Percentiles rank a stretch among this genome's conserved stretches.
Evolutionary conservation across 2,113 vertebrate species (phyloP).

Genomic region (Ornithorhynchus anatinus): DNA sequence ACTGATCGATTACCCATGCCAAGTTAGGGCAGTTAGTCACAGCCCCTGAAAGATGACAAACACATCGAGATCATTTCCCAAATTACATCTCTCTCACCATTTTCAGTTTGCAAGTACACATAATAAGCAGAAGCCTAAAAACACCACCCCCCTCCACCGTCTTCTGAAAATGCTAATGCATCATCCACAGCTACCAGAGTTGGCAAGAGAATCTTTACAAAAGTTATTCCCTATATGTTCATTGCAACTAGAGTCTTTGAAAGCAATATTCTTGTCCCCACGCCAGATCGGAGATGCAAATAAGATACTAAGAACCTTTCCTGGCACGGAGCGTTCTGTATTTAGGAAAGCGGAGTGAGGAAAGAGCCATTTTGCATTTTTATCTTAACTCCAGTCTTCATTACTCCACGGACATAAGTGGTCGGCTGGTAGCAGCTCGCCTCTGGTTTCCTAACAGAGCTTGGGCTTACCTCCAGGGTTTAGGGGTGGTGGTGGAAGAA

Average conservation of each 20-base stretch:
- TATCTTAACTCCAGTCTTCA: constrained; percentile 42
- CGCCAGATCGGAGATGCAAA: constrained; percentile 59
- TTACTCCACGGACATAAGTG: constrained; percentile 45
- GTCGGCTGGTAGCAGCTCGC: constrained; percentile 37
- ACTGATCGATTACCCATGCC: too few relatives aligned
- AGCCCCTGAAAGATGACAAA: too few relatives aligned
- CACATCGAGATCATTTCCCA: too few relatives aligned
- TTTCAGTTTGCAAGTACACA: too few relatives aligned
- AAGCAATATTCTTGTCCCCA: constrained; percentile 60
- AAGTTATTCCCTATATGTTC: constrained; percentile 47
- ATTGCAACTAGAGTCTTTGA: constrained; percentile 36
- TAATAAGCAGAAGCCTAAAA: too few relatives aligned
- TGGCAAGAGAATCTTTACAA: constrained; percentile 56
- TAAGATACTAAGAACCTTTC: constrained; percentile 53
- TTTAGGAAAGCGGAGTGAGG: constrained; percentile 48
- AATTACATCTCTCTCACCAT: too few relatives aligned
- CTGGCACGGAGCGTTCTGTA: constrained; percentile 49
- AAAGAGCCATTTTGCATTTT: constrained; percentile 54
- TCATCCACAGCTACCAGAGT: constrained; percentile 54
- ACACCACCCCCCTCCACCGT: background rate
- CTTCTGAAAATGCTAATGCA: background rate
- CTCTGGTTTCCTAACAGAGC: constrained; percentile 11
- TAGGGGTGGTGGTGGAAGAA: too few relatives aligned
- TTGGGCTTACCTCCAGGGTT: constrained; percentile 9
- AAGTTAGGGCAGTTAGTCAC: too few relatives aligned